Percentiles rank a stretch among this genome's conserved stretches.
These are phyloP conservation scores for Orientallactaga sibirica DNA, from an alignment of 2,797 vertebrate species.

Conservation along the genomic window DNA sequence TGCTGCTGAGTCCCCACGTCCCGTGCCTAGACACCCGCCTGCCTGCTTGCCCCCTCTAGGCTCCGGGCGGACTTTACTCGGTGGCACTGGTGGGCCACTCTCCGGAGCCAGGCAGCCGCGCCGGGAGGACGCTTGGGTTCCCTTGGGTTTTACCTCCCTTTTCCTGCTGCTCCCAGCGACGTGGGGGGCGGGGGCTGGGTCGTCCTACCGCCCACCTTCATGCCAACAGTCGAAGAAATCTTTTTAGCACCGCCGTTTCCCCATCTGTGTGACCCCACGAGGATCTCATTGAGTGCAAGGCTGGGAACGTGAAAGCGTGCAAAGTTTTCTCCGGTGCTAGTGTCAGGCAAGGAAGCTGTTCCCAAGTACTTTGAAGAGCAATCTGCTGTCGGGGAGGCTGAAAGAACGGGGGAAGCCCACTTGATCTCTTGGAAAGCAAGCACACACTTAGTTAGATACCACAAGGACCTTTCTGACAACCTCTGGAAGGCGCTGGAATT, in stretches of 20 bases:
- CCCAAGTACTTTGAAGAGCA: conserved; percentile 15
- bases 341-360: conserved; percentile 10
- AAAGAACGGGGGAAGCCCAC: conserved; percentile 43
- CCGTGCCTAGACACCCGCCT: conserved; percentile 10
- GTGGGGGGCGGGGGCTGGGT: conserved; percentile 83
- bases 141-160: neutral
- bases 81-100: conserved; percentile 42
- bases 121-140: neutral
- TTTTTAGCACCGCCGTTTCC: neutral
- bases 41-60: neutral
- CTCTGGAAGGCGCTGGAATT: conserved; percentile 52
- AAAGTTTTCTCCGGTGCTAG: conserved; percentile 65
- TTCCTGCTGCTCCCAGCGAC: neutral
- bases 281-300: conserved; percentile 24
- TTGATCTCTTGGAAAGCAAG: conserved; percentile 64
- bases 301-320: conserved; percentile 12
- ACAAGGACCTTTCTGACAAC: no score
- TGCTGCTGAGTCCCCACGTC: conserved; percentile 61
- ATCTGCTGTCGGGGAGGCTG: conserved; percentile 38
- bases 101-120: neutral
- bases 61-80: conserved; percentile 38
- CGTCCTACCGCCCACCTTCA: neutral
- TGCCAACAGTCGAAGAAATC: conserved; percentile 21
- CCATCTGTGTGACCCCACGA: conserved; percentile 28
- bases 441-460: neutral